Evolutionary conservation across 2,888 invertebrate genomes (phyloP), one percentile per base, ranked within the genome.

Genomic region (Tenthredo notha): DNA sequence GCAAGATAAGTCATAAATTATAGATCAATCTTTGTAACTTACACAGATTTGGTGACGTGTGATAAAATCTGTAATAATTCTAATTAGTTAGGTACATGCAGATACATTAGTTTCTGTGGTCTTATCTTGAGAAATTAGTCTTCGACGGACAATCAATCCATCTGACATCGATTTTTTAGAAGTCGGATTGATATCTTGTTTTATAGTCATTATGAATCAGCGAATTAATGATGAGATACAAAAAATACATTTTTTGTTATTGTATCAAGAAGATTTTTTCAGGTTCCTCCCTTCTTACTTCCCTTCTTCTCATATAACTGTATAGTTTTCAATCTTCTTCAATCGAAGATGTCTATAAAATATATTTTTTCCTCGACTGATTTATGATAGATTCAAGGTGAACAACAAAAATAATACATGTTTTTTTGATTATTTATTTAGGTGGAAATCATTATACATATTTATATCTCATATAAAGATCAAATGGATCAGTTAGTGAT

Each of bases 401-500:
- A n/a, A n/a, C n/a, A n/a, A n/a, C n/a, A n/a, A n/a, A n/a, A n/a
- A n/a, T n/a, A n/a, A 25, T 15, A 67, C 12, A 67, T 15, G 1
- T 67, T 67, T 67, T 74, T 21, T 5, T 25, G 4, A 43, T 74
- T 74, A 74, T 74, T 74, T 21, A 40, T 43, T 74, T 47, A 7
- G 33, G 33, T 5, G 1, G 18, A 67, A 29, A 18, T 33, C 43
- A 25, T 47, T 40, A 29, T 74, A 74, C 47, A 74, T 58, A 47
- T 47, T 47, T n/a, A 6, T 21, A 65, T 40, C 12, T 29, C 33
- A 47, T 25, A 33, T 25, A 33, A 50, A n/a, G 10, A 50, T 15
- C 21, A 43, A 10, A 50, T n/a, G 1, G n/a, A 77, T 54, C 33
- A 77, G 54, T 77, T 0, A 21, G n/a, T 29, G 43, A 74, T 74